Evolutionary conservation across 2,113 vertebrate genomes (phyloP), one percentile per base, ranked within the genome.

Genomic region (Gnathonemus echidnorhynchus): DNA sequence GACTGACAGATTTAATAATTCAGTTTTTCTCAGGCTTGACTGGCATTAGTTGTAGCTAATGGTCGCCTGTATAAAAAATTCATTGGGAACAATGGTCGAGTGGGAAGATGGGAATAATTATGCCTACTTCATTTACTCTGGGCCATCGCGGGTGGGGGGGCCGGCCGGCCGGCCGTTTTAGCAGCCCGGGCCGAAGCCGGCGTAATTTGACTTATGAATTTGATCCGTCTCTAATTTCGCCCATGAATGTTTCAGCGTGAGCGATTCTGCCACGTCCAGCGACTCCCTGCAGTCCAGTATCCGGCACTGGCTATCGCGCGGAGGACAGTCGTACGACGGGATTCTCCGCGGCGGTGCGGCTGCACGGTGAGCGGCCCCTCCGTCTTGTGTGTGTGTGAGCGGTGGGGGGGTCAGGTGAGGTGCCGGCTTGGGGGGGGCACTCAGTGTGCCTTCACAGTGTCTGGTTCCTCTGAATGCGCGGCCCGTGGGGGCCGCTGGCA

Each of bases 1-100:
- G 95, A 92, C 95, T 96, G 96, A 95, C 94, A 97, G 96, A 96
- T 97, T 98, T 96, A 98, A 97, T 98, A 97, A 98, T 98, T 98
- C 96, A 98, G 97, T 96, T 97, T 97, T 97, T 95, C 95, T 92
- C 93, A 94, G 95, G 93, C 96, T 97, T 96, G 95, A 95, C 96
- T 95, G 95, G 94, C 93, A 93, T 95, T 96, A 92, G 93, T 96
- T 96, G 96, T 97, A 96, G 95, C 96, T 96, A 95, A 95, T 97
- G 95, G 95, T 97, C 89, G 95, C 95, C 94, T 94, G 94, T 95
- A 94, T 97, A 95, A 98, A 98, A 98, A 96, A 97, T 97, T 97
- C 89, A 97, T 96, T 92, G 92, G 93, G 93, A 95, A 94, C 93
- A 95, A 95, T 94, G 93, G 93, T 86, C 86, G 89, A 96, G 95